Base-by-base conservation (phyloP, 2,888 invertebrate species). In the Phaedon cochleariae region DNA sequence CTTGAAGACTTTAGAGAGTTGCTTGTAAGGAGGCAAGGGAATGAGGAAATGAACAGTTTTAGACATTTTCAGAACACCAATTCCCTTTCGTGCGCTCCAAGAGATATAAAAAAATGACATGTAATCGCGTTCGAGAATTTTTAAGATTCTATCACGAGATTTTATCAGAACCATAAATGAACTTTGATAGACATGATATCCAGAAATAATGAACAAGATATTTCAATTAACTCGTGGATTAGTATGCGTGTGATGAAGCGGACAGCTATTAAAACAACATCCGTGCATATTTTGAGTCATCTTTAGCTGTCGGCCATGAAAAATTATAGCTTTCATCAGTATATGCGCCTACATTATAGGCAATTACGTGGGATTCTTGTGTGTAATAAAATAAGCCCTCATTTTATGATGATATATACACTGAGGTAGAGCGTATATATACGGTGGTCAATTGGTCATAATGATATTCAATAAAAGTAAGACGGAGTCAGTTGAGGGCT, bases 311-410 rank as follows among this genome's bases (percentile, higher is more conserved):
- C 46, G 60, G 52, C 60, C 51, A 58, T 62, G 60, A 64, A 64
- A 62, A 62, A 49, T 31, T 58, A 64, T 59, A 51, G 64, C 21
- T 65, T 57, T 41, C 67, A 64, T 67, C 62, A 62, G 59, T 64
- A 67, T 64, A 67, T 62, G 67, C 62, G 48, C 62, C 67, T 64
- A 64, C 62, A 67, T 67, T 67, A 67, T 55, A 37, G 34, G 48
- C 59, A 58, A 62, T 64, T 53, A 67, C 18, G 64, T 64, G 67
- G 67, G 59, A 49, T 64, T 64, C 51, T 51, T 59, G 3, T 12
- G 59, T 62, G 59, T 46, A 62, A 53, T 64, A 67, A 67, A 62
- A 49, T 41, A n/a, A 49, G 46, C 58, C 29, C 18, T 18, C 41
- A 12, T 45, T n/a, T n/a, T n/a, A 57, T 57, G 45, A 57, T n/a